Base-by-base conservation (phyloP, 1,140 invertebrate species). In the Pseudoatta argentina region DNA sequence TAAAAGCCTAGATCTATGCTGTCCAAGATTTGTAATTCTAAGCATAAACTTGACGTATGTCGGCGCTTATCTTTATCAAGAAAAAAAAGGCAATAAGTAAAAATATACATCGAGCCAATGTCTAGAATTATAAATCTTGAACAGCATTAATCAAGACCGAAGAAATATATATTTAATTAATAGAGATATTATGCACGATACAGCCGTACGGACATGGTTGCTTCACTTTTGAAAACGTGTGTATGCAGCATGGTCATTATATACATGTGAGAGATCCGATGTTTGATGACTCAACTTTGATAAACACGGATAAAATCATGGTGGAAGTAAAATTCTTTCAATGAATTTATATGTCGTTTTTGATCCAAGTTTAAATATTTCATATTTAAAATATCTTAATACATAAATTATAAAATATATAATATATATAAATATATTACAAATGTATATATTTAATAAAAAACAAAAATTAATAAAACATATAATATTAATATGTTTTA, bases 191-290 rank as follows among this genome's bases (percentile, higher is more conserved):
- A 51, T 51, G n/a, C 5, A 39, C 5, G 3, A 34, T 66, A 7
- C 14, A 93, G 88, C 97, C 97, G 0, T 96, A 95, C 88, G 97
- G 97, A 2, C 96, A 96, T 0, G 97, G 97, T 0, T 97, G 96
- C 63, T 97, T 97, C 82, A 96, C 96, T 2, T 97, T 97, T 85
- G 96, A 97, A 3, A 95, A 95, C 59, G 89, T 93, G 73, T 97
- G 96, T 73, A 97, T 97, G 96, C 96, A 97, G 77, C 96, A 97
- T 86, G 97, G 97, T 3, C 96, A 96, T 89, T 96, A 97, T 86
- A 88, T 96, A 67, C 95, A 96, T 8, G 94, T 96, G 77, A 94
- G 94, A 87, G 95, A 96, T 86, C 94, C 94, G 14, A 94, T 95
- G 72, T 95, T 94, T 92, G 75, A 82, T 88, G 5, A 53, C 92